A percentile compares a stretch with the other conserved stretches of the same genome.
phyloP scores from a whole-genome alignment of 2,888 invertebrate genomes.

The Elysia crispata region DNA sequence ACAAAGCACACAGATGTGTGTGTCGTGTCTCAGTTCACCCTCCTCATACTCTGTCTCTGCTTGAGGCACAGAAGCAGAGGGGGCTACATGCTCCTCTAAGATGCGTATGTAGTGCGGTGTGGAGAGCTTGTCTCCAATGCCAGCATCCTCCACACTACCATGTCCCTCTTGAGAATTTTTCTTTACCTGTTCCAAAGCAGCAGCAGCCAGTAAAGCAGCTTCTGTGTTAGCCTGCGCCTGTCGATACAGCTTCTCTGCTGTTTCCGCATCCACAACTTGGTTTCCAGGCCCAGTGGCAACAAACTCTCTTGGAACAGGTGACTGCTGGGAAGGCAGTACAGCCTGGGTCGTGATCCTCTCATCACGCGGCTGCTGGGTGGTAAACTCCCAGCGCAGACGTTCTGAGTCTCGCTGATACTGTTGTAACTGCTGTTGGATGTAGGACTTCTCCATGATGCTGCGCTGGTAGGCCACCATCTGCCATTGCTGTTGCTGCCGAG shows the following conservation, averaged over 20 bases:
- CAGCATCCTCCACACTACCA: conserved; percentile 10
- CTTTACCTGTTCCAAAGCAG: conserved; percentile 42
- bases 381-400: conserved; percentile 46
- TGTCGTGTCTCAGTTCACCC: conserved; percentile 45
- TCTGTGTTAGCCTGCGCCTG: conserved; percentile 32
- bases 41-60: conserved; percentile 47
- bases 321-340: too few relatives aligned
- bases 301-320: background rate
- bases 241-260: conserved; percentile 42
- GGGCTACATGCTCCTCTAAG: conserved; percentile 42
- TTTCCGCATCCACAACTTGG: conserved; percentile 31
- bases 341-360: background rate
- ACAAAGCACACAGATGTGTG: conserved; percentile 48
- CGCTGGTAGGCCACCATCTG: conserved; percentile 50
- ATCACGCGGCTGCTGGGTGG: conserved; percentile 23
- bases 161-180: conserved; percentile 37
- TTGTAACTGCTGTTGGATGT: conserved; percentile 49
- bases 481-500: conserved; percentile 50
- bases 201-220: conserved; percentile 37
- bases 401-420: conserved; percentile 48
- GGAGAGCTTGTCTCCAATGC: conserved; percentile 37
- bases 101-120: conserved; percentile 37
- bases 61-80: background rate
- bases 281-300: conserved; percentile 11
- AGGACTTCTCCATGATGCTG: conserved; percentile 50